Evolutionary conservation across 2,113 vertebrate species (phyloP).

Genomic region (Nematolebias whitei): DNA sequence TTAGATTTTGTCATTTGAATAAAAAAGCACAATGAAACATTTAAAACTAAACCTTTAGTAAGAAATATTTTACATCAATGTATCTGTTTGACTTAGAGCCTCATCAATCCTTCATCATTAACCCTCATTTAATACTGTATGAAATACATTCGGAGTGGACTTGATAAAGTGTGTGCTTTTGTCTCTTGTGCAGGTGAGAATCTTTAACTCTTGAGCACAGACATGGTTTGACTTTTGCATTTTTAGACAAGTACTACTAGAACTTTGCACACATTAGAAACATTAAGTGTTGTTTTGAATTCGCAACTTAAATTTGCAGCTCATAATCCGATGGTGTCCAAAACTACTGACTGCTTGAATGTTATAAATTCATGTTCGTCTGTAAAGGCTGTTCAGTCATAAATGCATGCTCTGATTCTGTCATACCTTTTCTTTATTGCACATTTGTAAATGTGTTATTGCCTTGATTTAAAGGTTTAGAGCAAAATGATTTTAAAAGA

Average conservation of each 20-base stretch:
- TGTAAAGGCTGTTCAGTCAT: not conserved
- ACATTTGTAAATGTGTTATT: no score
- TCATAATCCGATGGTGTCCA: no score
- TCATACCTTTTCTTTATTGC: no score
- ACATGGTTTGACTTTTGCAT: no score
- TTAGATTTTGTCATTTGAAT: not conserved
- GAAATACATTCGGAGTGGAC: not conserved
- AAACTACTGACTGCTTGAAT: not conserved
- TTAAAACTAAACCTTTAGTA: not conserved
- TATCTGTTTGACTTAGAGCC: not conserved
- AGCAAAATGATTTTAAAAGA: not conserved
- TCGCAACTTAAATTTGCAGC: no score
- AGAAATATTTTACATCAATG: not conserved
- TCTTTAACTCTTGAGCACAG: no score
- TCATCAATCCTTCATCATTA: not conserved
- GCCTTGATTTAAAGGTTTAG: not conserved
- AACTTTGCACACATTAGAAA: no score
- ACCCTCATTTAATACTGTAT: no score
- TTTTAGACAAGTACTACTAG: no score
- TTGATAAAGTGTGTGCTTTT: not conserved
- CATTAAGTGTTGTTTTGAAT: no score
- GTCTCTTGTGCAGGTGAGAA: no score
- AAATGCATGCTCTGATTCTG: not conserved
- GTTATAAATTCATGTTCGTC: not conserved
- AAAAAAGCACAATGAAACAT: not conserved